Base-by-base conservation (phyloP, 2,113 vertebrate species). In the Jaculus jaculus region DNA sequence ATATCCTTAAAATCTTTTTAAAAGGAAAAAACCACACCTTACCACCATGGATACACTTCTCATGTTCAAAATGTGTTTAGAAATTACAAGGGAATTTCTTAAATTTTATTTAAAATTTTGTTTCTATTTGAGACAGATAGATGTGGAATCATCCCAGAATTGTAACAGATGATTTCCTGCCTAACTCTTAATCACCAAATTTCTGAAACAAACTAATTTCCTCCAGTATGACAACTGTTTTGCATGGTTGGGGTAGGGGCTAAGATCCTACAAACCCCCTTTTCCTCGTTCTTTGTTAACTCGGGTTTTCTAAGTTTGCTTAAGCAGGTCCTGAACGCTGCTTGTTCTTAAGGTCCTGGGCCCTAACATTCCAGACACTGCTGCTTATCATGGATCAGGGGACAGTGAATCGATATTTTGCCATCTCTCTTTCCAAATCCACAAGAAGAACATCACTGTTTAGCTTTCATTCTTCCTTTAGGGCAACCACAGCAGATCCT, bases 161-260 rank as follows among this genome's bases (percentile, higher is more conserved):
- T 87, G 60, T 39, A 89, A 79, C 42, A 65, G 85, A 90, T 92
- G 30, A 83, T 89, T 94, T 77, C 81, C 47, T 81, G 7, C n/a
- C 37, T 91, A 66, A 87, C 30, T 47, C 71, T 87, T 89, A 84
- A 21, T 75, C 42, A 75, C 17, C 84, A 26, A 92, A 82, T 20
- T 78, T 78, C 84, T 28, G 7, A 88, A 84, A 82, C 26, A 82
- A 26, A 28, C 26, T 37, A 5, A 18, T 80, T 91, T 69, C 47
- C 51, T 74, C 60, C 42, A 32, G 42, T 11, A 58, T 84, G 24
- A 34, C 17, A 84, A 69, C 9, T 87, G 13, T 87, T 95, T 93
- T 95, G 23, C 89, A 83, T 74, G 23, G 17, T 0, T 4, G 30
- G 1, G 39, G 83, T 11, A 16, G 20, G 21, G 1, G 2, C 13